Base-by-base conservation (phyloP, 2,888 invertebrate species). In the Argyresthia goedartella region DNA sequence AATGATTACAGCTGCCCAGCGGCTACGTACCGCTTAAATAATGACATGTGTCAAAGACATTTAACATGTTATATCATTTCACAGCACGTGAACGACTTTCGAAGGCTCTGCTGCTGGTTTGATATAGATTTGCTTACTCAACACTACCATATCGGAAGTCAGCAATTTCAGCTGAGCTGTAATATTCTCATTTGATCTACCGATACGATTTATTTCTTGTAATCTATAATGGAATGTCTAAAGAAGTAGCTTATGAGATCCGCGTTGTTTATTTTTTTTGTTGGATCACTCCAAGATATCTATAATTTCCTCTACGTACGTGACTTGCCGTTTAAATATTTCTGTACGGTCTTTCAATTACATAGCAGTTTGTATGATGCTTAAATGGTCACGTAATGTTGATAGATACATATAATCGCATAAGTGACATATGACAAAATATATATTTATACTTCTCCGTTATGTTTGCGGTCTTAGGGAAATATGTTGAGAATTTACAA, bases 1-100 rank as follows among this genome's bases (percentile, higher is more conserved):
- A 25, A 25, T 25, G 25, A 25, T 25, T 25, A 25, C 25, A 25
- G 6, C 25, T 25, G 25, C 25, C 25, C 25, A 25, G 25, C 25
- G 25, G 25, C 25, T 25, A 25, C 25, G 3, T 25, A 25, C 25
- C 25, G 25, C 25, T 25, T 25, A 25, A 39, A 39, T 11, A 39
- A 2, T 39, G 10, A 39, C 39, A 39, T 39, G 39, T 39, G 9
- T 13, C 13, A 15, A 14, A 15, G 44, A 44, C 14, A 15, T 14
- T 44, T 9, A n/a, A 44, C 44, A 39, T 9, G 52, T 56, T 56
- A 54, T 53, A 51, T 56, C 54, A 56, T 47, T 47, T 10, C 47
- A 13, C 1, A 15, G 11, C 25, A 25, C 25, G 45, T 11, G 47
- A 47, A 54, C 61, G 64, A 65, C 63, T 69, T 71, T 63, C 64